Percentiles rank a stretch among this genome's conserved stretches.
Evolutionary conservation across 2,113 vertebrate species (phyloP).

Genomic region (Oryzias curvinotus): DNA sequence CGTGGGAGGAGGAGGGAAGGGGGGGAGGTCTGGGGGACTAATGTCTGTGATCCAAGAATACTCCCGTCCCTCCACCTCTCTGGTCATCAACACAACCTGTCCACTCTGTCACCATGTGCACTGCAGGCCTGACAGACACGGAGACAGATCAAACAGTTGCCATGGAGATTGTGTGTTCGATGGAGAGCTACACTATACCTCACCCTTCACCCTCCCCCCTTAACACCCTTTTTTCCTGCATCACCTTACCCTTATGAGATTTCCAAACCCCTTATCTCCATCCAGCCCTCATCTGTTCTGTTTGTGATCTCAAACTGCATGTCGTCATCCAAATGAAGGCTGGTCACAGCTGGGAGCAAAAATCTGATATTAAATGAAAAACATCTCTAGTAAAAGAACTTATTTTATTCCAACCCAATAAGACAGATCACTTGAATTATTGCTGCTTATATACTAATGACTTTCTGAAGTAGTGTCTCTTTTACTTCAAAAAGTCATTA

Average conservation of each 20-base stretch:
- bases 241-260: slow-evolving; percentile 74
- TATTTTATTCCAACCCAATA: too few species aligned
- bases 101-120: slow-evolving; percentile 69
- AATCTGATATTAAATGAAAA: too few species aligned
- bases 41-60: slow-evolving; percentile 42
- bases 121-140: slow-evolving; percentile 67
- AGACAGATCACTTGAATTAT: too few species aligned
- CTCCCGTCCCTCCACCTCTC: slow-evolving; percentile 45
- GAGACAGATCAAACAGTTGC: slow-evolving; percentile 74
- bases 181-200: slow-evolving; percentile 54
- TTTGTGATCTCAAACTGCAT: too few species aligned
- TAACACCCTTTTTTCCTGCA: slow-evolving; percentile 35
- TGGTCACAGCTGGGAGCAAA: too few species aligned
- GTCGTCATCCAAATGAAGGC: too few species aligned
- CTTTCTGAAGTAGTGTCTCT: too few species aligned
- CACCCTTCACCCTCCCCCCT: slow-evolving; percentile 57
- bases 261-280: slow-evolving; percentile 39
- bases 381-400: too few species aligned
- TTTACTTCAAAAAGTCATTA: too few species aligned
- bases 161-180: slow-evolving; percentile 79
- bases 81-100: slow-evolving; percentile 71
- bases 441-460: too few species aligned
- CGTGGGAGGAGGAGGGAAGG: slow-evolving; percentile 13
- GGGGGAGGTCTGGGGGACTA: slow-evolving; percentile 13
- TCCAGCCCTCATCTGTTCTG: neutral